Evolutionary conservation across 1,140 invertebrate species (phyloP).

Genomic region (Maniola jurtina): DNA sequence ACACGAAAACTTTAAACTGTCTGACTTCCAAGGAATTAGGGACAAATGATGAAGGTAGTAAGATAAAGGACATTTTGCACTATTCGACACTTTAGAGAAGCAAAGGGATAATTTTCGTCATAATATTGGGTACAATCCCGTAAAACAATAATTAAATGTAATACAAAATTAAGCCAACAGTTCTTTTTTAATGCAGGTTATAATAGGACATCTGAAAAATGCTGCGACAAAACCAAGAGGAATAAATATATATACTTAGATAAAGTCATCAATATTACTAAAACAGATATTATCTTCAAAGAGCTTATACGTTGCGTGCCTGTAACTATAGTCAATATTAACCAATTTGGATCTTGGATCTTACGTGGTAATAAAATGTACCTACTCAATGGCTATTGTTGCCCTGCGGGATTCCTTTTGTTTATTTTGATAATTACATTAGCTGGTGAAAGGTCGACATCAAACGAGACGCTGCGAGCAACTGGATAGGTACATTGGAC

Average conservation of each 20-base stretch:
- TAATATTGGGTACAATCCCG: background rate
- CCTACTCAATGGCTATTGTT: too few relatives aligned
- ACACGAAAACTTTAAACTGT: slow-evolving; percentile 13
- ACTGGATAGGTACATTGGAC: too few relatives aligned
- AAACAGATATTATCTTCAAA: slow-evolving; percentile 45
- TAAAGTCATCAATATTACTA: slow-evolving; percentile 18
- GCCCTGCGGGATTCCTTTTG: too few relatives aligned
- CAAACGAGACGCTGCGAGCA: too few relatives aligned
- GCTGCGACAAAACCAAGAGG: too few relatives aligned
- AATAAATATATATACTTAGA: too few relatives aligned
- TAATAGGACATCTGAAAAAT: too few relatives aligned
- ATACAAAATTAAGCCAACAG: background rate
- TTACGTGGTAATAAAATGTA: too few relatives aligned
- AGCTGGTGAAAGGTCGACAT: too few relatives aligned
- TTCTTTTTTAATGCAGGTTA: too few relatives aligned
- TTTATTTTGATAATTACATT: too few relatives aligned
- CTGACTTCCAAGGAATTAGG: slow-evolving; percentile 2
- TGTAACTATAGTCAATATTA: slow-evolving; percentile 55
- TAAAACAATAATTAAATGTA: background rate
- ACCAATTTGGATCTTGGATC: slow-evolving; percentile 52
- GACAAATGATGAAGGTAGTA: slow-evolving; percentile 6
- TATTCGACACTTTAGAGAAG: slow-evolving; percentile 5
- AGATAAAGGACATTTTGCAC: slow-evolving; percentile 8
- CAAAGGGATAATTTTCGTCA: background rate
- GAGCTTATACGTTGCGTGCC: slow-evolving; percentile 39